Conservation (phyloP, 2,797 vertebrate genomes). For the Siniperca undulata region DNA sequence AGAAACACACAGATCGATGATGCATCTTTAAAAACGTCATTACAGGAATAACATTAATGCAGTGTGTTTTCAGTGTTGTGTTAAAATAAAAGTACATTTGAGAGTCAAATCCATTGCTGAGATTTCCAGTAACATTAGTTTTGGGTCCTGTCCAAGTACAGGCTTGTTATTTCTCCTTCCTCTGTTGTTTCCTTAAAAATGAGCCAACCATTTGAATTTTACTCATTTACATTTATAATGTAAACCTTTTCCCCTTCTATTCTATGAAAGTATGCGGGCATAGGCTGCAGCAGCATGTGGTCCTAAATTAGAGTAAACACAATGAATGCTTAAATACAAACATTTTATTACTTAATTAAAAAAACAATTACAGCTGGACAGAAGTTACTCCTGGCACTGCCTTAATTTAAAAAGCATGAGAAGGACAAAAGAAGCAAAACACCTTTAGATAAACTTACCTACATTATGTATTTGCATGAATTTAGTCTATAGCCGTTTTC, state of each 20-base stretch:
- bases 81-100: conserved; percentile 32
- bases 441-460: not conserved
- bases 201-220: conserved; percentile 28
- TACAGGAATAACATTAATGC: conserved; percentile 1
- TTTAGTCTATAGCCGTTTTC: not conserved
- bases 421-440: conserved; percentile 5
- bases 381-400: not conserved
- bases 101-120: conserved; percentile 22
- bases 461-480: conserved; percentile 4
- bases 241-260: conserved; percentile 6
- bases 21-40: conserved; percentile 29
- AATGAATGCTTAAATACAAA: not conserved
- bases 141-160: conserved; percentile 34
- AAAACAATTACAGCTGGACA: not conserved
- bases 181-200: conserved; percentile 33
- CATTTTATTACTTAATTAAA: not conserved
- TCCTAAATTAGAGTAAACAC: conserved; percentile 3
- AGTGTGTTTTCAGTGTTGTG: conserved; percentile 18
- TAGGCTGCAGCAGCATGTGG: not conserved
- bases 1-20: conserved; percentile 22
- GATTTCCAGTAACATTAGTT: conserved; percentile 35
- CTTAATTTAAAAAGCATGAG: conserved; percentile 2
- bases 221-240: conserved; percentile 39
- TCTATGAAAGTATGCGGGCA: not conserved
- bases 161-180: conserved; percentile 10